Evolutionary conservation across 2,888 invertebrate genomes (phyloP).

Genomic region (Mechanitis mazaeus): DNA sequence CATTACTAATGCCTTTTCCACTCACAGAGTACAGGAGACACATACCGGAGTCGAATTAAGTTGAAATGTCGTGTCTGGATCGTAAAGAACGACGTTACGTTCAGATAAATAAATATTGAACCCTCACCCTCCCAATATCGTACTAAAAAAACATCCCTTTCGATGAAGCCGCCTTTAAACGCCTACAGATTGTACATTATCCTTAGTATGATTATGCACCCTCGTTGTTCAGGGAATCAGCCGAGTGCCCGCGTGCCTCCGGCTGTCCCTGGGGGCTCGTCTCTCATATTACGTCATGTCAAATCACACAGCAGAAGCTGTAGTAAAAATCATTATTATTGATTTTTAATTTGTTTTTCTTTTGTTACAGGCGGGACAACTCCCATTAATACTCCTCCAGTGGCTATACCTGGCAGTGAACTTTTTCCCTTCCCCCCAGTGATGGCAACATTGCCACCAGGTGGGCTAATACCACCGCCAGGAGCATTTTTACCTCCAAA

Average conservation of each 20-base stretch:
- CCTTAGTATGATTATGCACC: constrained; percentile 77
- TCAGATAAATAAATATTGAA: constrained; percentile 75
- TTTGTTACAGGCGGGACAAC: constrained; percentile 66
- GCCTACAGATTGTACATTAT: constrained; percentile 78
- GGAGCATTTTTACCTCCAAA: constrained; percentile 76
- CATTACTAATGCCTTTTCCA: constrained; percentile 58
- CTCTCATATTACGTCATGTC: constrained; percentile 73
- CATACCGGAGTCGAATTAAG: constrained; percentile 58
- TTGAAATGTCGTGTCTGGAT: constrained; percentile 56
- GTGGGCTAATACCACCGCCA: constrained; percentile 75
- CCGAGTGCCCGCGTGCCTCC: constrained; percentile 65
- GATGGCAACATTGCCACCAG: constrained; percentile 63
- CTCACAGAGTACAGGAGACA: constrained; percentile 43
- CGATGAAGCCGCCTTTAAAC: constrained; percentile 75
- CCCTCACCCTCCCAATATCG: constrained; percentile 73
- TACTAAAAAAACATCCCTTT: constrained; percentile 77
- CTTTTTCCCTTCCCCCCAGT: constrained; percentile 67
- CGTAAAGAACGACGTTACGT: constrained; percentile 66
- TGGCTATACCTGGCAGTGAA: constrained; percentile 61
- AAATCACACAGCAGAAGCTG: constrained; percentile 49
- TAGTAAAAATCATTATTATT: constrained; percentile 37
- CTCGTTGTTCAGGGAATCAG: constrained; percentile 73
- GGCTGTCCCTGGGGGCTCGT: constrained; percentile 63
- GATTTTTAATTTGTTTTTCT: constrained; percentile 33
- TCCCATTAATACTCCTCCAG: constrained; percentile 55